Evolutionary conservation across 2,113 vertebrate genomes (phyloP).

Genomic region (Microtus pennsylvanicus): DNA sequence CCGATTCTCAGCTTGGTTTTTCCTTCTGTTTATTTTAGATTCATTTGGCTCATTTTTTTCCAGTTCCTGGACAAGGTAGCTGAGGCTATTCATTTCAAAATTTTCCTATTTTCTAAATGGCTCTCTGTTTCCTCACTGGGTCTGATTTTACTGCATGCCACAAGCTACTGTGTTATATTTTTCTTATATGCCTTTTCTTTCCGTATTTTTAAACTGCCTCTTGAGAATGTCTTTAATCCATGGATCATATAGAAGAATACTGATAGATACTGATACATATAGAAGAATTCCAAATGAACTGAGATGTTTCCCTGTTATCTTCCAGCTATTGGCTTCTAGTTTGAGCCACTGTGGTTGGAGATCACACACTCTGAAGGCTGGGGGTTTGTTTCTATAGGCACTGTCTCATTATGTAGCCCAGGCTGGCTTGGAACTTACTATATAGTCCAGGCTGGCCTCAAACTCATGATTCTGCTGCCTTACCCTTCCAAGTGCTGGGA

Average conservation of each 20-base stretch:
- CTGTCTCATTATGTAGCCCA: neutral
- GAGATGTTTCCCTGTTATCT: conserved; percentile 15
- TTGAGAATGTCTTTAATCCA: neutral
- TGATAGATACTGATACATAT: too few relatives aligned
- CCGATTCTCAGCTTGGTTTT: neutral
- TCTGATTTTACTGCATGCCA: neutral
- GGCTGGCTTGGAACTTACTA: neutral
- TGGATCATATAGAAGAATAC: neutral
- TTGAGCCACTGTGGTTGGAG: neutral
- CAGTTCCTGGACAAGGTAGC: neutral
- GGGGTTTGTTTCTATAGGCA: neutral
- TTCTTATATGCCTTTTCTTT: neutral
- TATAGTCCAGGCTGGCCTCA: neutral
- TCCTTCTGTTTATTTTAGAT: neutral
- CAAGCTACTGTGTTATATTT: neutral
- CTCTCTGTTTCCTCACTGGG: neutral
- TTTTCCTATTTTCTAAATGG: conserved; percentile 33
- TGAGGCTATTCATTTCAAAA: neutral
- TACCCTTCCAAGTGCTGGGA: neutral
- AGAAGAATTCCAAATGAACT: neutral
- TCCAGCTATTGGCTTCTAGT: neutral
- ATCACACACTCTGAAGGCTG: neutral
- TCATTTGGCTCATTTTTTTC: neutral
- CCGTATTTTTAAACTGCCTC: neutral
- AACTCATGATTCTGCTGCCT: neutral